Evolutionary conservation across 2,888 invertebrate species (phyloP), one percentile per base, ranked within the genome.

Genomic region (Pasiphila rectangulata): DNA sequence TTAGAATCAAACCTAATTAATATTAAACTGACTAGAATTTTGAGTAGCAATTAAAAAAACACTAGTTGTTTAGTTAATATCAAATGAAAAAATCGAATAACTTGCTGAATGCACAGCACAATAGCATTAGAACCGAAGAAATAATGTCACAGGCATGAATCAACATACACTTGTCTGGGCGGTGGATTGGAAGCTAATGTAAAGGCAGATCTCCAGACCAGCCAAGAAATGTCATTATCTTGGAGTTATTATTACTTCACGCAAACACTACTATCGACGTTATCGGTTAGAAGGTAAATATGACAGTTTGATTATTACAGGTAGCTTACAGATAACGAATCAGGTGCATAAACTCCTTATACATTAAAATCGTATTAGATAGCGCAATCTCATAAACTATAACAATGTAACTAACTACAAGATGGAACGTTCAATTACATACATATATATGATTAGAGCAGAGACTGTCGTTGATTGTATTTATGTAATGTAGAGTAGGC

Each of bases 81-180:
- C 84, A 85, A 86, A 85, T 83, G 46, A 81, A 84, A 52, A 83
- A 83, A 53, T 84, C 78, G 51, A 74, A 83, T 62, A 80, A 71
- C 72, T 83, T 69, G 67, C 74, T 72, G 72, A 74, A 70, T 59
- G 70, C 71, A 69, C 77, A 73, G 72, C 73, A 69, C 47, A 75
- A 68, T 58, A 64, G 67, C 83, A 84, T 81, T 72, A 67, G 75
- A 48, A 64, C 46, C 30, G 46, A 50, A 50, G 57, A 49, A 35
- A 41, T 57, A 41, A 54, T 56, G 44, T 52, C 27, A 19, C 44
- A 51, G 40, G 48, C 59, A 65, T 64, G 50, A 52, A 45, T 54
- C 56, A 62, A 65, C 66, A 72, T 64, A 64, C 46, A 69, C 76
- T 78, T 75, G 68, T 58, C 52, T 44, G 42, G 46, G 46, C 60